These are phyloP conservation scores for Pseudomyrmex concolor DNA, from an alignment of 1,140 invertebrate species.

Conservation along the genomic window DNA sequence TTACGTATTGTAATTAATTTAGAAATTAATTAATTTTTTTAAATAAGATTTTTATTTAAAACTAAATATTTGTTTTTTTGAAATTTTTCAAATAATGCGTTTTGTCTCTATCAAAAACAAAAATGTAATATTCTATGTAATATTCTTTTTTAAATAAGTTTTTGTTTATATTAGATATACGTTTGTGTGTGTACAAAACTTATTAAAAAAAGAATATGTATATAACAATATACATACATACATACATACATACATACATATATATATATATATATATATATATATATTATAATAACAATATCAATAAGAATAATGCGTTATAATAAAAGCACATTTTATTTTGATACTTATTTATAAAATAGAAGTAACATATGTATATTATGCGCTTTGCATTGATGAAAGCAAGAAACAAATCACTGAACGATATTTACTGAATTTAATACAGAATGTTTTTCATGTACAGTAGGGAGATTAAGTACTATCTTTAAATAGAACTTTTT, in stretches of 20 bases:
- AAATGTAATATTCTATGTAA: neutral
- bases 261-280: neutral
- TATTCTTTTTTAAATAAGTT: neutral
- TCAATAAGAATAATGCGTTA: neutral
- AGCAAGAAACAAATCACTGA: neutral
- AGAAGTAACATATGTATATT: neutral
- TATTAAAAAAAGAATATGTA: neutral
- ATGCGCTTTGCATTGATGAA: constrained; percentile 3
- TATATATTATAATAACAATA: neutral
- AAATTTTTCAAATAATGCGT: neutral
- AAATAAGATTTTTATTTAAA: neutral
- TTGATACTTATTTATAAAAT: constrained; percentile 47
- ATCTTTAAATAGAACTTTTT: too few relatives aligned
- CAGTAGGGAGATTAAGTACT: too few relatives aligned
- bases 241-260: too few relatives aligned
- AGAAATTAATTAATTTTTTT: too few relatives aligned
- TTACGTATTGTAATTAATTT: too few relatives aligned
- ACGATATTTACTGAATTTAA: neutral
- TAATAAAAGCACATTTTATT: constrained; percentile 28
- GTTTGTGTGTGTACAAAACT: neutral
- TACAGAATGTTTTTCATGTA: too few relatives aligned
- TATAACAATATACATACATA: too few relatives aligned
- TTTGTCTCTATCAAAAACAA: neutral
- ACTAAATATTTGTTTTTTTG: neutral
- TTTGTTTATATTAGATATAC: constrained; percentile 16